phyloP scores from a whole-genome alignment of 37 sponge, comb jelly and placozoan species.

The Theonella swinhoei region DNA sequence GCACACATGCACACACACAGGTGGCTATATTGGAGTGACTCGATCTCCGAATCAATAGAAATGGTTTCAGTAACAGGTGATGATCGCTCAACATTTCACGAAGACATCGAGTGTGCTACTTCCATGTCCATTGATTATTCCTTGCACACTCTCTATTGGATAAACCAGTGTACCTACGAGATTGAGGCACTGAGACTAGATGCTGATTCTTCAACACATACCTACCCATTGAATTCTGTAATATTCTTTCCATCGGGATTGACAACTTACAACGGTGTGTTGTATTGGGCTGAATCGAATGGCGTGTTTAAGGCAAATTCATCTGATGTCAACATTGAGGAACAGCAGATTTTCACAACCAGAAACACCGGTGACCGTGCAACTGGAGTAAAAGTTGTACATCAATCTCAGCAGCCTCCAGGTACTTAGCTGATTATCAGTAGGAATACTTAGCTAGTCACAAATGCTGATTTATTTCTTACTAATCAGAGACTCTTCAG shows the following conservation, averaged over 20 bases:
- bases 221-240: not conserved
- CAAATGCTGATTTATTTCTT: too few relatives aligned
- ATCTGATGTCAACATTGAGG: not conserved
- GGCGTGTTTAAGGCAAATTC: not conserved
- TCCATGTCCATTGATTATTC: not conserved
- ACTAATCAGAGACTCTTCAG: too few relatives aligned
- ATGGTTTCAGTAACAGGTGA: not conserved
- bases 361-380: not conserved
- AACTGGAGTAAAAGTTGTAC: constrained; percentile 2
- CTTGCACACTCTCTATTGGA: not conserved
- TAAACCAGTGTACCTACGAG: not conserved
- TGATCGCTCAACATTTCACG: not conserved
- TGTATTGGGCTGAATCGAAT: not conserved
- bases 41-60: not conserved
- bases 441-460: too few relatives aligned
- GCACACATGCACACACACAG: too few relatives aligned
- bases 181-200: not conserved
- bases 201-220: not conserved
- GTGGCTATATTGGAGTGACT: constrained; percentile 11
- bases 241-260: not conserved
- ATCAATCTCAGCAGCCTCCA: not conserved
- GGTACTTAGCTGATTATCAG: too few relatives aligned
- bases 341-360: not conserved
- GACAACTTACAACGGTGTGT: not conserved
- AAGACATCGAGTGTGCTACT: not conserved